phyloP scores from a whole-genome alignment of 2,113 vertebrate genomes.

The Lophius piscatorius region DNA sequence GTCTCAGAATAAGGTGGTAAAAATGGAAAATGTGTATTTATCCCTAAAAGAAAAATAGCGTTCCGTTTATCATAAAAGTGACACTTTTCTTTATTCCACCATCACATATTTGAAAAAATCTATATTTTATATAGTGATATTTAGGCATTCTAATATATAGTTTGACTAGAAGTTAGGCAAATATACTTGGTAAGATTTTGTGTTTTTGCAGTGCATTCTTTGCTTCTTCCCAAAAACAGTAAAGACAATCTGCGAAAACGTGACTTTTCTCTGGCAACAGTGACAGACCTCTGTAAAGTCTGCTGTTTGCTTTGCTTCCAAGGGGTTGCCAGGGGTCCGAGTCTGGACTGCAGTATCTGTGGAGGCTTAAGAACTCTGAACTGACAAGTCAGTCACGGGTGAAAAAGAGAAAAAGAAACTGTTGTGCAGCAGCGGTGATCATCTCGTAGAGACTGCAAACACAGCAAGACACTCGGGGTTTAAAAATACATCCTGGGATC shows the following conservation, averaged over 20 bases:
- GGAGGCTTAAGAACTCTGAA: constrained; percentile 45
- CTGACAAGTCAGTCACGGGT: constrained; percentile 30
- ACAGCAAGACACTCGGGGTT: constrained; percentile 49
- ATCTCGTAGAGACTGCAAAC: constrained; percentile 39
- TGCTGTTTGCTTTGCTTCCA: constrained; percentile 46
- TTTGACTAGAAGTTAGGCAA: too few relatives aligned
- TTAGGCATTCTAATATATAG: too few relatives aligned
- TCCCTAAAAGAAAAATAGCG: too few relatives aligned
- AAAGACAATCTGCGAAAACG: background rate
- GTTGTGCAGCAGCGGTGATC: constrained; percentile 22
- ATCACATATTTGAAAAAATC: too few relatives aligned
- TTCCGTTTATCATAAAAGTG: too few relatives aligned
- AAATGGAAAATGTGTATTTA: too few relatives aligned
- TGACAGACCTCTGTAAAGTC: constrained; percentile 8
- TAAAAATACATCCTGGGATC: constrained; percentile 59
- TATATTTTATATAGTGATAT: too few relatives aligned
- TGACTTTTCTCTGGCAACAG: constrained; percentile 1
- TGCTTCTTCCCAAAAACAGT: background rate
- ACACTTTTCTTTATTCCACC: too few relatives aligned
- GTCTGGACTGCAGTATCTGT: constrained; percentile 46
- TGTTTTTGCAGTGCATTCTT: background rate
- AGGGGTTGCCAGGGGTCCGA: constrained; percentile 55
- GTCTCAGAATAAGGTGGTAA: too few relatives aligned
- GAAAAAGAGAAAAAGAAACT: constrained; percentile 12
- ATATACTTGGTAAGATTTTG: too few relatives aligned